Conservation (phyloP, 2,797 vertebrate genomes). For the Hippopotamyrus pictus region DNA sequence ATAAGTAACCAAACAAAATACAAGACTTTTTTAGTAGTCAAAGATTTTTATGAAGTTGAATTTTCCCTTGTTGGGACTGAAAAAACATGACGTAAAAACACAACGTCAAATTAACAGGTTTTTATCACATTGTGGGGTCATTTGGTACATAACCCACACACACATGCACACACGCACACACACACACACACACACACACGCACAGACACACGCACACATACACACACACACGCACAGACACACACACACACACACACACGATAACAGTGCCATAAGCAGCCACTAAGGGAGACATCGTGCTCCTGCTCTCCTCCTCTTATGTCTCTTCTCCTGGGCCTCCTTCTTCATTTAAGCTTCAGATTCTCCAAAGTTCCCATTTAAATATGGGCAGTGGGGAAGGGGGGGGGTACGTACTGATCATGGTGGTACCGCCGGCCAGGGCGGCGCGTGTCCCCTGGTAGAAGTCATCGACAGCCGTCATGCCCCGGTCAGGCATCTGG, state of each 20-base stretch:
- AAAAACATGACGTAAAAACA: no score
- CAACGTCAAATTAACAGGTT: neutral
- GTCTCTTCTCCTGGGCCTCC: neutral
- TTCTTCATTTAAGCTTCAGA: neutral
- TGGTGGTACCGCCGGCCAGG: constrained; percentile 87
- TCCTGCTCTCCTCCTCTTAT: neutral
- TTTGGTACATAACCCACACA: neutral
- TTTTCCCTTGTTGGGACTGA: neutral
- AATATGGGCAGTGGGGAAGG: neutral
- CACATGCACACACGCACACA: neutral
- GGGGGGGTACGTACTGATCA: constrained; percentile 80
- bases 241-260: neutral
- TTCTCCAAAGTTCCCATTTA: neutral
- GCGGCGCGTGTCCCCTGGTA: constrained; percentile 92
- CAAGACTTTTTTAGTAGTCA: neutral
- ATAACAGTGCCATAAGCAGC: neutral
- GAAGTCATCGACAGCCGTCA: constrained; percentile 89
- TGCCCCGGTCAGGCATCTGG: constrained; percentile 94
- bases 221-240: neutral
- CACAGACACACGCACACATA: no score
- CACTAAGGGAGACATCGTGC: neutral
- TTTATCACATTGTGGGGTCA: neutral
- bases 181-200: neutral
- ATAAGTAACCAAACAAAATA: neutral
- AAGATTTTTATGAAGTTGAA: neutral